Evolutionary conservation across 2,888 invertebrate species (phyloP).

Genomic region (Tubulanus polymorphus): DNA sequence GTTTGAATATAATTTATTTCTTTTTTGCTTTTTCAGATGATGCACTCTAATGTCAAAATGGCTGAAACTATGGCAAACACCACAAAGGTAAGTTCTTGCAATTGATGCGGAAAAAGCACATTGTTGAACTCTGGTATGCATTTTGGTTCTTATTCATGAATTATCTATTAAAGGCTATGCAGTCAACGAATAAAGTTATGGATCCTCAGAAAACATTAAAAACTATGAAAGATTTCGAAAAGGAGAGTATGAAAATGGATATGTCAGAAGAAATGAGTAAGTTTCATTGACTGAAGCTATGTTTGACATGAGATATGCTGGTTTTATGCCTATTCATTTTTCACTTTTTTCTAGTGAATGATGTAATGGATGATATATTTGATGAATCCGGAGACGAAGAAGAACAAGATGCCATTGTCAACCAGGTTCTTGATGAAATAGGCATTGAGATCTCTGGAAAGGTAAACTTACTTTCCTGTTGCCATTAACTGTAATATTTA

Average conservation of each 20-base stretch:
- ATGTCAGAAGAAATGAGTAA: constrained; percentile 95
- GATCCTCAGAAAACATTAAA: constrained; percentile 79
- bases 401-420: constrained; percentile 82
- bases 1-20: not conserved
- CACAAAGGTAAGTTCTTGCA: constrained; percentile 64
- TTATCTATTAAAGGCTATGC: constrained; percentile 67
- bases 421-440: constrained; percentile 88
- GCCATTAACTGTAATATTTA: not conserved
- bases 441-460: constrained; percentile 91
- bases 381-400: constrained; percentile 86
- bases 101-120: not conserved
- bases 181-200: constrained; percentile 79
- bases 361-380: constrained; percentile 83
- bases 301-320: not conserved
- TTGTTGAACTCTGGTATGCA: not conserved
- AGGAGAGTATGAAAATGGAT: constrained; percentile 82
- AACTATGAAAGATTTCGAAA: constrained; percentile 78
- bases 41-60: constrained; percentile 83
- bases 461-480: constrained; percentile 56
- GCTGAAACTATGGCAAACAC: constrained; percentile 85
- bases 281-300: no score
- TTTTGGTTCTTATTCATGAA: not conserved
- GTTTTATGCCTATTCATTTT: not conserved
- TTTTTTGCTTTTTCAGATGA: constrained; percentile 56
- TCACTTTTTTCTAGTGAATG: constrained; percentile 66